Base-by-base conservation (phyloP, 2,888 invertebrate genomes). In the Frankliniella fusca region DNA sequence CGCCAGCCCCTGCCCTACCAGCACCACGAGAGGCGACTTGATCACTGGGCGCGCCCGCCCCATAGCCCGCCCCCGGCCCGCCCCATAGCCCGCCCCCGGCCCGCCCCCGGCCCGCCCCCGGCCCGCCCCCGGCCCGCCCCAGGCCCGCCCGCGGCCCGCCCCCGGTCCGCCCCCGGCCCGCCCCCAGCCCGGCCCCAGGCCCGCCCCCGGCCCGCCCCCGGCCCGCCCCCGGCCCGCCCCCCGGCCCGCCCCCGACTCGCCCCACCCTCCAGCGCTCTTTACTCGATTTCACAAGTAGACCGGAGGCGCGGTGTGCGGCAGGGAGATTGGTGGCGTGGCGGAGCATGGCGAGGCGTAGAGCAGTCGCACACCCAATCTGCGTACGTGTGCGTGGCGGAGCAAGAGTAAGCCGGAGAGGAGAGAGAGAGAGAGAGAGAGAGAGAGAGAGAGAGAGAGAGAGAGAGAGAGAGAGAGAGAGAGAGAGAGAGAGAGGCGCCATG, bases 211-310 rank as follows among this genome's bases (percentile, higher is more conserved):
- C 20, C 54, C 54, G 5, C 54, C 12, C 54, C 54, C 0, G 54
- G 5, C 54, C 54, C 15, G 54, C 5, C 54, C 20, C 54, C 70
- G 5, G 20, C 70, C 27, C 70, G 10, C 27, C 10, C 27, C 2
- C 70, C 27, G 10, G 23, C 70, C 15, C 54, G 20, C 54, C 20
- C 54, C 5, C 54, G 7, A 5, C 54, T 54, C n/a, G n/a, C n/a
- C n/a, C n/a, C n/a, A n/a, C n/a, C n/a, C n/a, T n/a, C n/a, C n/a
- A n/a, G n/a, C n/a, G n/a, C 70, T 76, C 70, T 76, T 76, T 76
- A 27, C 70, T 76, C 70, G 70, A 76, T 76, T 76, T 76, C 70
- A 76, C 70, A 76, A 76, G 70, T 76, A 76, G 70, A 76, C 70
- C 70, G 70, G 23, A 38, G 38, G 38, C 2, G 38, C 38, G 38